These are phyloP conservation scores for Halichoeres trimaculatus DNA, from an alignment of 2,113 vertebrate genomes.

Conservation along the genomic window DNA sequence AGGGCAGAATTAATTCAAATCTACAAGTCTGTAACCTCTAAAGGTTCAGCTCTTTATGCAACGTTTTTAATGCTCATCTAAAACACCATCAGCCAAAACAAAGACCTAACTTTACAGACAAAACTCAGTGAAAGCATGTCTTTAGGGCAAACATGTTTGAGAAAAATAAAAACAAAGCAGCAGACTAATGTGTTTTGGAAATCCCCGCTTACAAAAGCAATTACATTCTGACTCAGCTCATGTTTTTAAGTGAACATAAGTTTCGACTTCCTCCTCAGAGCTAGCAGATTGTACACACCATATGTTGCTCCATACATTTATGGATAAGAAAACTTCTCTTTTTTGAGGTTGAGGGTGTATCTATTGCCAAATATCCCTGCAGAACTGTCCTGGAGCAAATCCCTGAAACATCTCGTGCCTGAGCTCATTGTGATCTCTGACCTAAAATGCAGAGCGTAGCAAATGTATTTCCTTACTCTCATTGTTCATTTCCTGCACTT, in stretches of 20 bases:
- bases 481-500: neutral
- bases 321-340: neutral
- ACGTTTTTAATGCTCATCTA: too few relatives aligned
- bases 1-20: conserved; percentile 48
- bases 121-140: too few relatives aligned
- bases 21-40: conserved; percentile 19
- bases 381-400: conserved; percentile 24
- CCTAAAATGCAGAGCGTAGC: neutral
- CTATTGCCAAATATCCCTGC: neutral
- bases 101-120: neutral
- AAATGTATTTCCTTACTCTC: neutral
- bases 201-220: neutral
- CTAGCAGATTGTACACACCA: neutral
- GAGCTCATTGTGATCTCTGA: conserved; percentile 19
- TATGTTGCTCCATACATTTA: neutral
- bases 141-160: too few relatives aligned
- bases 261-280: conserved; percentile 21
- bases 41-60: neutral
- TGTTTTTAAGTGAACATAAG: conserved; percentile 38
- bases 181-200: neutral
- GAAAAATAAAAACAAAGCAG: neutral
- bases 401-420: neutral
- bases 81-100: neutral
- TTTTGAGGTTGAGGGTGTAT: neutral
- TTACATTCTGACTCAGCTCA: conserved; percentile 1